These are phyloP conservation scores for Zoanthus sansibaricus DNA, from an alignment of 92 coral and sea anemone genomes.

Conservation along the genomic window DNA sequence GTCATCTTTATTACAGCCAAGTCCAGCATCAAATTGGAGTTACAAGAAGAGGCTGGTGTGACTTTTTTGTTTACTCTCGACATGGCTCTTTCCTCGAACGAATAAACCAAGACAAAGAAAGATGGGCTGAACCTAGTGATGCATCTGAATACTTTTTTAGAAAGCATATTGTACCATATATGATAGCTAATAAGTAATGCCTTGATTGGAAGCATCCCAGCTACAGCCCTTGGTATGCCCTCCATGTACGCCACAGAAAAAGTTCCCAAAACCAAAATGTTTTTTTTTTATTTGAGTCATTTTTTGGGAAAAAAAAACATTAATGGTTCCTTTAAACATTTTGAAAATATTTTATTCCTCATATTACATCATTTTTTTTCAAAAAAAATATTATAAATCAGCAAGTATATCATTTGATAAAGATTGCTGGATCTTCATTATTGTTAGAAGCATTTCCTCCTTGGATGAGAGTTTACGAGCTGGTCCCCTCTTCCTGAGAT, in stretches of 20 bases:
- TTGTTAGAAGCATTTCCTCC: conserved; percentile 54
- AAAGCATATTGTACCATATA: conserved; percentile 47
- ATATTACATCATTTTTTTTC: no score
- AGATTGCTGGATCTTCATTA: conserved; percentile 47
- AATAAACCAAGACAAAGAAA: conserved; percentile 49
- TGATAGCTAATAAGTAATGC: background rate
- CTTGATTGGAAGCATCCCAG: background rate
- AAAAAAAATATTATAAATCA: no score
- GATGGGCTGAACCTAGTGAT: conserved; percentile 34
- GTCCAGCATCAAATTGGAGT: conserved; percentile 60
- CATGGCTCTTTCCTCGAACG: conserved; percentile 61
- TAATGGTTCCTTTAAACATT: no score
- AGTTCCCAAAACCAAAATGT: background rate
- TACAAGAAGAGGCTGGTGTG: conserved; percentile 54
- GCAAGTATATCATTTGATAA: no score
- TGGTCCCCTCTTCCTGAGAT: conserved; percentile 55
- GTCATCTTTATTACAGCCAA: conserved; percentile 63
- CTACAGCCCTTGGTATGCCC: background rate
- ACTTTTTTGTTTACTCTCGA: conserved; percentile 55
- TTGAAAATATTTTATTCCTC: no score
- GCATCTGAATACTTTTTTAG: conserved; percentile 57
- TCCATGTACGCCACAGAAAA: background rate
- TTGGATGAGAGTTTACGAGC: conserved; percentile 50
- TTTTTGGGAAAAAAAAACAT: no score
- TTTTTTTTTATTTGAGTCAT: no score